Conservation (phyloP, 2,113 vertebrate species). For the Phoxinus phoxinus region DNA sequence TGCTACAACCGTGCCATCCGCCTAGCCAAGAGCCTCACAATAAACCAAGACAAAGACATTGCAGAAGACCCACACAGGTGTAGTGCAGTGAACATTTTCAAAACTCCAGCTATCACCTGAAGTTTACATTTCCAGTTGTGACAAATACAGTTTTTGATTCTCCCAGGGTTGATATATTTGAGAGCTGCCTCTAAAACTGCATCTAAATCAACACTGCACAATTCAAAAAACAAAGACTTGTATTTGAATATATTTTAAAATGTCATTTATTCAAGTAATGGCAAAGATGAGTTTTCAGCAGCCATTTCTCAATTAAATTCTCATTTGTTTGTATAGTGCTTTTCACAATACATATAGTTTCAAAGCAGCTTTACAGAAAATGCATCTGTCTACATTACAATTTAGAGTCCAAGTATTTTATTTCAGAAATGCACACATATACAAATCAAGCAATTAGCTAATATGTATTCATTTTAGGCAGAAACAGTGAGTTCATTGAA, state of each 20-base stretch:
- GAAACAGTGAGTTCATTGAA: too few relatives aligned
- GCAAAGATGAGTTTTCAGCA: neutral
- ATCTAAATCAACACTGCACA: neutral
- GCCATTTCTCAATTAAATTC: neutral
- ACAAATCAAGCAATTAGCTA: too few relatives aligned
- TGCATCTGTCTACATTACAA: too few relatives aligned
- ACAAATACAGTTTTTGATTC: neutral
- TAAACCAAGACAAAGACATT: constrained; percentile 69
- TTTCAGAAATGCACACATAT: too few relatives aligned
- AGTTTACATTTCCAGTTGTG: neutral
- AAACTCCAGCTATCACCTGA: neutral
- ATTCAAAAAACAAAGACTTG: neutral
- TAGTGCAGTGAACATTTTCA: neutral
- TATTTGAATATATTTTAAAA: neutral
- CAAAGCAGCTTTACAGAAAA: too few relatives aligned
- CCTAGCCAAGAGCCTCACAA: constrained; percentile 80
- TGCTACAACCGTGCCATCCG: constrained; percentile 90
- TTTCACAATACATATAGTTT: too few relatives aligned
- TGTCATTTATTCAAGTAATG: neutral
- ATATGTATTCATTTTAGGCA: too few relatives aligned
- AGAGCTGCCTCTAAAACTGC: neutral
- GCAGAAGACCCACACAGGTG: constrained; percentile 68
- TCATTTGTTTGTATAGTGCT: too few relatives aligned
- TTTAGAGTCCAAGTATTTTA: too few relatives aligned
- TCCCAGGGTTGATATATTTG: neutral